These are phyloP conservation scores for Magallana nippona DNA, from an alignment of 2,888 invertebrate species.

Conservation along the genomic window DNA sequence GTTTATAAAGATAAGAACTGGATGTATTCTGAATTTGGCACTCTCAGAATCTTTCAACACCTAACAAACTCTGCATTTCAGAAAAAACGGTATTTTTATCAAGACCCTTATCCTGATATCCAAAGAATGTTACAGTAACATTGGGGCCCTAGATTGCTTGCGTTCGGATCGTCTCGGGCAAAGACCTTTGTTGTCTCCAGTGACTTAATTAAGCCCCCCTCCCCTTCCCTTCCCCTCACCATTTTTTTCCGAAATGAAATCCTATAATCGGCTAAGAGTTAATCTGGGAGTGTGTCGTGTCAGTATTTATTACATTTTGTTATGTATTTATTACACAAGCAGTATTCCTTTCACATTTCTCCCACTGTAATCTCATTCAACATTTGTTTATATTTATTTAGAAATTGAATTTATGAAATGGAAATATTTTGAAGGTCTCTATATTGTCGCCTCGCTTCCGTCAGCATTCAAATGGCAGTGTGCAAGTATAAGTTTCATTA, in stretches of 20 bases:
- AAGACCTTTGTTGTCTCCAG: slow-evolving; percentile 1
- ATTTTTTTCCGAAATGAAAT: slow-evolving; percentile 2
- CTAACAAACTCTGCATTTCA: slow-evolving; percentile 18
- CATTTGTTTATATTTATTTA: background rate
- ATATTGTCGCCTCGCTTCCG: background rate
- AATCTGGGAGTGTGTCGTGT: background rate
- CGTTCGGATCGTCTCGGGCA: background rate
- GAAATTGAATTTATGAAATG: too few relatives aligned
- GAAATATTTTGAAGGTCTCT: too few relatives aligned
- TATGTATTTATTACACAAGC: slow-evolving; percentile 25
- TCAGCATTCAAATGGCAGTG: background rate
- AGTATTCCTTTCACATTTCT: slow-evolving; percentile 5
- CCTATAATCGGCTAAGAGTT: background rate
- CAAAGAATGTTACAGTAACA: background rate
- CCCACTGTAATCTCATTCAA: background rate
- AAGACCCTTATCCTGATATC: slow-evolving; percentile 23
- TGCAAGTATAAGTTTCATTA: slow-evolving; percentile 11
- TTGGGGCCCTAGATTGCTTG: background rate
- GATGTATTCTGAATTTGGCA: slow-evolving; percentile 26
- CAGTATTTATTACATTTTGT: slow-evolving; percentile 28
- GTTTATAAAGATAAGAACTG: slow-evolving; percentile 19
- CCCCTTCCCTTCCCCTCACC: background rate
- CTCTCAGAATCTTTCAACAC: slow-evolving; percentile 28
- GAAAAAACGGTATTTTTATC: slow-evolving; percentile 25
- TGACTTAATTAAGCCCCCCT: background rate